phyloP scores from a whole-genome alignment of 2,797 vertebrate species.

The Bradypodion ventrale region DNA sequence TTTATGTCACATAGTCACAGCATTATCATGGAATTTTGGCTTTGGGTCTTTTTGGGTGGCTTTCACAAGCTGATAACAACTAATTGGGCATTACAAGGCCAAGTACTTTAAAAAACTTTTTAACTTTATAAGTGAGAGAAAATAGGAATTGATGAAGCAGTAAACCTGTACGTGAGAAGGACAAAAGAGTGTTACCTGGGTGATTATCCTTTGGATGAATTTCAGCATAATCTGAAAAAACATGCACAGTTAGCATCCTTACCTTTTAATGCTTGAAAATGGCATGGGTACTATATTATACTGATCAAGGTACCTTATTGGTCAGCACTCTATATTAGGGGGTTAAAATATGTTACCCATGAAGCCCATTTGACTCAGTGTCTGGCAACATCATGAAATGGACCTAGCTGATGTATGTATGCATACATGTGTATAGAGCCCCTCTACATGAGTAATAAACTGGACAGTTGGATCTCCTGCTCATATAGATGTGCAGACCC shows the following conservation, averaged over 20 bases:
- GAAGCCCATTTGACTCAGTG: neutral
- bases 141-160: neutral
- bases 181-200: neutral
- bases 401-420: no score
- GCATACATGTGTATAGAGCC: neutral
- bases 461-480: no score
- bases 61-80: constrained; percentile 33
- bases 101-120: neutral
- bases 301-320: no score
- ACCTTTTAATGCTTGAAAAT: neutral
- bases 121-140: neutral
- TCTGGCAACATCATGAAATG: neutral
- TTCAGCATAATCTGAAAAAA: neutral
- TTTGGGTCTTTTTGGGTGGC: neutral
- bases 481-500: no score
- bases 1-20: constrained; percentile 15
- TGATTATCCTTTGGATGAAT: neutral
- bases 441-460: neutral
- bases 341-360: neutral
- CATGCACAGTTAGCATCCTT: neutral
- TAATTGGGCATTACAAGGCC: neutral
- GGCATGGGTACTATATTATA: neutral
- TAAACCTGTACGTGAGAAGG: neutral
- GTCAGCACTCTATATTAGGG: neutral
- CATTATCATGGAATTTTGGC: neutral